Percentiles rank a stretch among this genome's conserved stretches.
Conservation (phyloP, 1,140 invertebrate genomes). For the Bombus affinis region DNA sequence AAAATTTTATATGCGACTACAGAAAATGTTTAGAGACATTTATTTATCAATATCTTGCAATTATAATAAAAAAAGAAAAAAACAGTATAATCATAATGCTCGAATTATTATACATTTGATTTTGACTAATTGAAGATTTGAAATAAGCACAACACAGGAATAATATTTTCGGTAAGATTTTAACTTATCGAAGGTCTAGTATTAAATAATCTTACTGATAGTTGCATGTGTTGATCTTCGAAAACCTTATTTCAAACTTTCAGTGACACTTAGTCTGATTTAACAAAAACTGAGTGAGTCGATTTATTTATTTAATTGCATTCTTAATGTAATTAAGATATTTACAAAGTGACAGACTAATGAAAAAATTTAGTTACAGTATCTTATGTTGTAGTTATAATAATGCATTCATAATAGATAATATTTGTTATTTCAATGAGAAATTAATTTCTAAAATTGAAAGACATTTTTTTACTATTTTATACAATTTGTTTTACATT, state of each 20-base stretch:
- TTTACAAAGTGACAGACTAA: slow-evolving; percentile 60
- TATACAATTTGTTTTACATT: slow-evolving; percentile 58
- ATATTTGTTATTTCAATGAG: slow-evolving; percentile 52
- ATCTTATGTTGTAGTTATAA: slow-evolving; percentile 52
- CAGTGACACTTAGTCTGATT: slow-evolving; percentile 51
- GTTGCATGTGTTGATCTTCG: slow-evolving; percentile 8
- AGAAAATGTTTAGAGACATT: slow-evolving; percentile 62
- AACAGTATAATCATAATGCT: slow-evolving; percentile 59
- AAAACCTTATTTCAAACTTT: slow-evolving; percentile 58
- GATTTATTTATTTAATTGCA: slow-evolving; percentile 55
- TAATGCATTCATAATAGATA: slow-evolving; percentile 38
- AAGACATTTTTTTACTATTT: slow-evolving; percentile 51
- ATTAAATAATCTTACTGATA: slow-evolving; percentile 41
- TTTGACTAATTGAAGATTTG: slow-evolving; percentile 51
- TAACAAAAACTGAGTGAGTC: slow-evolving; percentile 48
- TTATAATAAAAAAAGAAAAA: slow-evolving; percentile 59
- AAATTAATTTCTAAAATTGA: slow-evolving; percentile 57
- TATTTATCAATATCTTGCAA: slow-evolving; percentile 62
- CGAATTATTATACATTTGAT: slow-evolving; percentile 56
- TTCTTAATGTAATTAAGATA: slow-evolving; percentile 42
- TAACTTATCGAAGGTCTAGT: slow-evolving; percentile 33
- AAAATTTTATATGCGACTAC: slow-evolving; percentile 64
- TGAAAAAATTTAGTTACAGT: slow-evolving; percentile 51
- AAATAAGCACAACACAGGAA: slow-evolving; percentile 46
- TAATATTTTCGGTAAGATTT: slow-evolving; percentile 41